Evolutionary conservation across 1,140 invertebrate species (phyloP).

Genomic region (Brachionus paranguensis): DNA sequence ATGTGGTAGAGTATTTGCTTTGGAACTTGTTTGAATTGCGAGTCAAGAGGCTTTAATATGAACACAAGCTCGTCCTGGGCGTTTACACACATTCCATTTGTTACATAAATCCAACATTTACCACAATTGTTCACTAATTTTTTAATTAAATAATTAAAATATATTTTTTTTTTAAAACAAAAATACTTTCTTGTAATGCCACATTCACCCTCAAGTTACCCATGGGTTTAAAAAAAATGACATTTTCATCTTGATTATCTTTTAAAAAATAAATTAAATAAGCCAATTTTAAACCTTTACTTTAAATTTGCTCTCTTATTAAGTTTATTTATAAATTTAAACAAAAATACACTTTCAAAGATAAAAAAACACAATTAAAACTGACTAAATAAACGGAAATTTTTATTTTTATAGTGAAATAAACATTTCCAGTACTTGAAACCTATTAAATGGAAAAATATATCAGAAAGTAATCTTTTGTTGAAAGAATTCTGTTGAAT

Average conservation of each 20-base stretch:
- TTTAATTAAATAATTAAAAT: constrained; percentile 41
- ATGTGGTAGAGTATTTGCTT: constrained; percentile 4
- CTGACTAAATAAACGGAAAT: neutral
- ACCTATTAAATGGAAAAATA: neutral
- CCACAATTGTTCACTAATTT: constrained; percentile 73
- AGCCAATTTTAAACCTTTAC: neutral
- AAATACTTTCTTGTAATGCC: constrained; percentile 21
- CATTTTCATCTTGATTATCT: neutral
- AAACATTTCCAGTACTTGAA: neutral
- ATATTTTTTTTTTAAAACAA: neutral
- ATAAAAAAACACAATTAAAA: no score
- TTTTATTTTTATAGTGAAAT: neutral
- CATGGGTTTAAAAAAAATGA: neutral
- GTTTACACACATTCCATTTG: constrained; percentile 70
- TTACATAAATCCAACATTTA: constrained; percentile 75
- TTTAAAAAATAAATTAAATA: neutral
- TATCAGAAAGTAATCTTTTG: neutral
- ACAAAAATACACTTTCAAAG: no score
- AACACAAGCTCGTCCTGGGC: constrained; percentile 80
- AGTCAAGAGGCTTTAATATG: constrained; percentile 57
- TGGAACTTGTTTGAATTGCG: neutral
- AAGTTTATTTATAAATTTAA: no score
- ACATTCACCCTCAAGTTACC: constrained; percentile 1
- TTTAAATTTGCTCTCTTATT: neutral
- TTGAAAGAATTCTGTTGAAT: neutral